phyloP scores from a whole-genome alignment of 1,140 invertebrate genomes.

The Papilio dardanus region DNA sequence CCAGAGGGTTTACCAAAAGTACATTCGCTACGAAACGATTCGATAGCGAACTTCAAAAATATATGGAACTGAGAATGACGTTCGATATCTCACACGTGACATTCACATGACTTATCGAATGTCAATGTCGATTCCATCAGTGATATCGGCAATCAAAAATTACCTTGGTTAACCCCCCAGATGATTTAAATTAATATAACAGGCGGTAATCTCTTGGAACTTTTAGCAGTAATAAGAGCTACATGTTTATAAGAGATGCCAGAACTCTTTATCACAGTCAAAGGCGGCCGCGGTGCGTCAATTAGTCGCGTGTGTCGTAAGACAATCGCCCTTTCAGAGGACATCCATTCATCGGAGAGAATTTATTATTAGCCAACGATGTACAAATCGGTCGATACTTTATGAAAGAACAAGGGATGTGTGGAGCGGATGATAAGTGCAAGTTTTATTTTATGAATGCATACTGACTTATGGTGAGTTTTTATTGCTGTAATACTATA shows the following conservation, averaged over 20 bases:
- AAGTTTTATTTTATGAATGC: background rate
- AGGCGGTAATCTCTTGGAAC: background rate
- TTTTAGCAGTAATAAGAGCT: background rate
- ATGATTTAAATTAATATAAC: background rate
- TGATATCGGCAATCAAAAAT: too few relatives aligned
- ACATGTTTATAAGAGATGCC: conserved; percentile 39
- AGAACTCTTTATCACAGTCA: conserved; percentile 54
- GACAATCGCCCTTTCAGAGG: conserved; percentile 61
- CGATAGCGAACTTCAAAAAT: too few relatives aligned
- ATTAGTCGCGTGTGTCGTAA: conserved; percentile 57
- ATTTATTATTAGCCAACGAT: conserved; percentile 58
- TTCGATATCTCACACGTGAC: too few relatives aligned
- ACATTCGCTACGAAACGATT: too few relatives aligned
- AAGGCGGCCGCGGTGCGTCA: conserved; percentile 55
- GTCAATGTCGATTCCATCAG: too few relatives aligned
- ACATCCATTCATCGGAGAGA: conserved; percentile 56
- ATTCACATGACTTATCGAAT: too few relatives aligned
- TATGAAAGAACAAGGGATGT: conserved; percentile 21
- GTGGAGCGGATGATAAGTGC: conserved; percentile 29
- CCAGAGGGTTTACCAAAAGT: too few relatives aligned
- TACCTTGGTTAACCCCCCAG: too few relatives aligned
- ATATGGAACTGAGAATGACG: too few relatives aligned
- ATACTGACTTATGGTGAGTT: too few relatives aligned
- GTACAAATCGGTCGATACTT: conserved; percentile 36
- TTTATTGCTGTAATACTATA: background rate